Percentiles rank a stretch among this genome's conserved stretches.
Conservation (phyloP, 2,888 invertebrate genomes). For the Drosophila anomalata region DNA sequence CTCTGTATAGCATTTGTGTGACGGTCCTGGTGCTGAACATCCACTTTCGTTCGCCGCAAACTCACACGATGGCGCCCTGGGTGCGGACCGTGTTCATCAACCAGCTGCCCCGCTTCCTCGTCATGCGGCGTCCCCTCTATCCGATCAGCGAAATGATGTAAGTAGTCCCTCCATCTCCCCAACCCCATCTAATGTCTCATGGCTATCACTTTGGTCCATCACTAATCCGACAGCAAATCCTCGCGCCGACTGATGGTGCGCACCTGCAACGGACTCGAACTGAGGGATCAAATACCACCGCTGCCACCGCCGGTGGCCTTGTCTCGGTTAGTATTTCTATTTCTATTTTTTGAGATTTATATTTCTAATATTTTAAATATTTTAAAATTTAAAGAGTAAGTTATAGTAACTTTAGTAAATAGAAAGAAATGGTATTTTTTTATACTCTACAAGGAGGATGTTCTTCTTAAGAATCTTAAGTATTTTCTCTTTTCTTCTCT, state of each 20-base stretch:
- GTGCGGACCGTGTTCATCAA: slow-evolving; percentile 97
- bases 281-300: slow-evolving; percentile 87
- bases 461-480: too few relatives aligned
- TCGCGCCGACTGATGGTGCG: slow-evolving; percentile 89
- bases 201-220: not conserved
- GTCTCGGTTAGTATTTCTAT: slow-evolving; percentile 81
- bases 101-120: slow-evolving; percentile 95
- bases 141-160: slow-evolving; percentile 84
- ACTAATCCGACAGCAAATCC: slow-evolving; percentile 77
- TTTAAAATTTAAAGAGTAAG: too few relatives aligned
- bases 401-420: too few relatives aligned
- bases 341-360: not conserved
- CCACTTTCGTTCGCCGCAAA: slow-evolving; percentile 98
- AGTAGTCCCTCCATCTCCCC: slow-evolving; percentile 39
- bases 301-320: slow-evolving; percentile 86
- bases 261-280: slow-evolving; percentile 91
- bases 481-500: too few relatives aligned
- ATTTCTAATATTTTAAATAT: not conserved
- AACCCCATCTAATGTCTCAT: not conserved
- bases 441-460: too few relatives aligned
- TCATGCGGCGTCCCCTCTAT: slow-evolving; percentile 93
- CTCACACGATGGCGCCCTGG: slow-evolving; percentile 99
- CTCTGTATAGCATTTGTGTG: slow-evolving; percentile 90
- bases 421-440: too few relatives aligned
- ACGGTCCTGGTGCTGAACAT: slow-evolving; percentile 98